A percentile compares a stretch with the other conserved stretches of the same genome.
Conservation (phyloP, 2,113 vertebrate species). For the Alethe castanea region DNA sequence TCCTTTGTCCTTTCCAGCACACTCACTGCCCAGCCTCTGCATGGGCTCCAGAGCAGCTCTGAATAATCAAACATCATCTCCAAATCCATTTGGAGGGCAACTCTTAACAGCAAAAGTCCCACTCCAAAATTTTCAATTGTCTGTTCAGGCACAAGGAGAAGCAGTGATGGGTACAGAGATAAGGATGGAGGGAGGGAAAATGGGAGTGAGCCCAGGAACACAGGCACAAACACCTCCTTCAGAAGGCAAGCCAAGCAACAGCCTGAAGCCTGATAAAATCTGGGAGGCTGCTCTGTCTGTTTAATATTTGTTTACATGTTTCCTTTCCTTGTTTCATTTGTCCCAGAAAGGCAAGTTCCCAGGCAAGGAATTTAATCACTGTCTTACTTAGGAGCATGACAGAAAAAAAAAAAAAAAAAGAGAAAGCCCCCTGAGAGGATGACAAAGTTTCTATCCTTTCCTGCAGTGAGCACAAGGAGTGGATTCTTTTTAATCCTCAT, state of each 20-base stretch:
- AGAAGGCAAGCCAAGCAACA: not conserved
- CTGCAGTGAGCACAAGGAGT: not conserved
- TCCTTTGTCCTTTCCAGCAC: not conserved
- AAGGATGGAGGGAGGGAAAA: not conserved
- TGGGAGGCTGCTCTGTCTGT: not conserved
- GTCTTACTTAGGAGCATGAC: not conserved
- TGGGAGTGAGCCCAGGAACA: not conserved
- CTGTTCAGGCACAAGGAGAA: not conserved
- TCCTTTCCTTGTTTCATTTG: conserved; percentile 2
- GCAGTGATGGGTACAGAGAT: not conserved
- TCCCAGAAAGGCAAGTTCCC: not conserved
- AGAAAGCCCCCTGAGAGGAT: not conserved
- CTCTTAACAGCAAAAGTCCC: not conserved
- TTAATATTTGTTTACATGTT: conserved; percentile 37
- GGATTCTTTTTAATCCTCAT: not conserved
- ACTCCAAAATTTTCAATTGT: not conserved
- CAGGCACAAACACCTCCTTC: not conserved
- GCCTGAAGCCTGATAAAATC: conserved; percentile 2
- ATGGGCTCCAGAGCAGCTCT: not conserved
- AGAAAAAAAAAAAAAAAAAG: not conserved
- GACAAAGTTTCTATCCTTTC: not conserved
- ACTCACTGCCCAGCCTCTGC: not conserved
- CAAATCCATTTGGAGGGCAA: not conserved
- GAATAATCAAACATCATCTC: not conserved
- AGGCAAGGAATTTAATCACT: conserved; percentile 25